Evolutionary conservation across 64 coral and sea anemone genomes (phyloP), one percentile per base, ranked within the genome.

Genomic region (Porites australiensis): DNA sequence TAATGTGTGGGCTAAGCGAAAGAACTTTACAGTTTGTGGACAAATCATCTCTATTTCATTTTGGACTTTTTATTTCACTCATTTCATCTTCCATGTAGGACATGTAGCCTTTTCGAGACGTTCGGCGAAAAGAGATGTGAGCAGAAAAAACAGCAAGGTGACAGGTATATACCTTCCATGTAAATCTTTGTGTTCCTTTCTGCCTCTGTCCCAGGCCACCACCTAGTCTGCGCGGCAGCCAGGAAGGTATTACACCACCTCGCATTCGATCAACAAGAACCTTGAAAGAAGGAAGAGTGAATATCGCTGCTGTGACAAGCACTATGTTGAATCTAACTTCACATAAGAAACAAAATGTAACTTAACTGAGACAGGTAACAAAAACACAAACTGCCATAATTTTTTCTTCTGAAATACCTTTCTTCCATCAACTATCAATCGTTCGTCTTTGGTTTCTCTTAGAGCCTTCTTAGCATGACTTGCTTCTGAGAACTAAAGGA

Each of bases 201-300:
- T 88, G 86, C 19, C 66, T 93, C 14, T 78, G 19, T 51, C 92
- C 92, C 50, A 88, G 20, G 5, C 92, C 92, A 16, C 92, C 92
- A 71, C 92, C 92, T 7, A 94, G 46, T 67, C 92, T 83, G 50
- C 76, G 11, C 53, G 92, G 92, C 49, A 88, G 64, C 85, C 92
- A 93, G 4, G 92, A 88, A 21, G 66, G 65, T 27, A 73, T 58
- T 14, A 88, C 64, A 27, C 92, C 85, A 74, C 85, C 92, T 74
- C 92, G 52, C 13, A 93, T 75, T 14, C 77, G 64, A 93, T 93
- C 92, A 46, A 93, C 86, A 18, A 93, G 77, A 14, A 93, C 50
- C 92, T 93, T 13, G 37, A 22, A 66, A 60, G 15, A 52, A 16
- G 82, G 23, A 2, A 19, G 2, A 16, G 8, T 16, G 6, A 2